Conservation (phyloP, 2,888 invertebrate genomes). For the Tanypteryx hageni region DNA sequence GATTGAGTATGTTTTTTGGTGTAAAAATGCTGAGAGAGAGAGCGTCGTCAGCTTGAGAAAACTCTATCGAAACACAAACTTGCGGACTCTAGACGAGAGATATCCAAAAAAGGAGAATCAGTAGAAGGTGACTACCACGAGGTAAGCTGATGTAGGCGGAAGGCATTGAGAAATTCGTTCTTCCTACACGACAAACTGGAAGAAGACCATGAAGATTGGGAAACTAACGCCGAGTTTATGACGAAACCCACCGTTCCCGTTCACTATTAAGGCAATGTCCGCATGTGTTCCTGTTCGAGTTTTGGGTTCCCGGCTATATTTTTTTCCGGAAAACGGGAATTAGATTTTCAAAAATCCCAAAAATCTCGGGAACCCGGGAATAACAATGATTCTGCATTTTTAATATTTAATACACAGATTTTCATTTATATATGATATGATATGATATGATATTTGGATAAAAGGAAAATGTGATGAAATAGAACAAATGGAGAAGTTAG, state of each 20-base stretch:
- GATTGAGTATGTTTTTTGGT: no score
- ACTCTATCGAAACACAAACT: not conserved
- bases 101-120: not conserved
- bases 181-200: not conserved
- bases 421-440: no score
- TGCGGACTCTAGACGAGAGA: not conserved
- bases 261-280: not conserved
- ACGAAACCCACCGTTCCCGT: not conserved
- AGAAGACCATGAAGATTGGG: not conserved
- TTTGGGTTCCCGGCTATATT: no score
- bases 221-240: not conserved
- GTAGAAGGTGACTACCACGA: not conserved
- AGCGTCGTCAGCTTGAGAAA: not conserved
- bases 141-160: not conserved
- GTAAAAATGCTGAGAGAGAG: no score
- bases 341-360: no score
- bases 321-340: no score
- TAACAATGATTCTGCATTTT: no score
- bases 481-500: no score
- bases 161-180: not conserved
- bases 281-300: not conserved
- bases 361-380: no score
- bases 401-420: no score
- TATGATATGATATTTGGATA: no score
- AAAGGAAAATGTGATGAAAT: no score